Evolutionary conservation across 1,140 invertebrate genomes (phyloP).

Genomic region (Magallana angulata): DNA sequence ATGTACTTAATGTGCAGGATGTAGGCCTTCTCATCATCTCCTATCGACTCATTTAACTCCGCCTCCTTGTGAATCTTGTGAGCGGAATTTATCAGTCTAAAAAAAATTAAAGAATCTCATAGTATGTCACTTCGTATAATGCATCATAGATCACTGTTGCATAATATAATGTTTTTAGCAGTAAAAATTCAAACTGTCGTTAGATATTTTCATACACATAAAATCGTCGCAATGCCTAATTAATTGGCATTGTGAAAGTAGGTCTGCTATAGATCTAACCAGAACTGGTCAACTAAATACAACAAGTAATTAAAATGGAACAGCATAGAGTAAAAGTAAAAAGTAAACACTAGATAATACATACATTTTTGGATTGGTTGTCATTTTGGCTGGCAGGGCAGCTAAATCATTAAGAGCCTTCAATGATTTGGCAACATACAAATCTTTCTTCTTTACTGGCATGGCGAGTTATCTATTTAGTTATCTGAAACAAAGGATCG

Average conservation of each 20-base stretch:
- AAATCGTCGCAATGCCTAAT: too few relatives aligned
- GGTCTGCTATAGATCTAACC: too few relatives aligned
- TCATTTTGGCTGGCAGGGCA: constrained; percentile 60
- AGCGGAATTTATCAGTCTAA: constrained; percentile 78
- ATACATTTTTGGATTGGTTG: constrained; percentile 67
- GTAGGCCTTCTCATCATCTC: constrained; percentile 86
- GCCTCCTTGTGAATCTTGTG: constrained; percentile 82
- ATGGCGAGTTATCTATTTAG: constrained; percentile 55
- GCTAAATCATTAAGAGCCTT: constrained; percentile 72
- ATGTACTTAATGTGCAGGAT: constrained; percentile 87
- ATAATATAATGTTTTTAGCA: too few relatives aligned
- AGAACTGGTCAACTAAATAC: too few relatives aligned
- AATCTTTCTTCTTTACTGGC: constrained; percentile 68
- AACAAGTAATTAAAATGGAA: too few relatives aligned
- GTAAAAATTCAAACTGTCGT: too few relatives aligned
- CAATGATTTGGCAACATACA: constrained; percentile 74
- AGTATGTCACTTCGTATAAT: neutral
- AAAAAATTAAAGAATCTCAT: constrained; percentile 12
- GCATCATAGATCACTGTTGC: too few relatives aligned
- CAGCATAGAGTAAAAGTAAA: neutral
- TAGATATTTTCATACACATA: too few relatives aligned
- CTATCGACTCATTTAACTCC: constrained; percentile 80
- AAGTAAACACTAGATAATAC: constrained; percentile 26
- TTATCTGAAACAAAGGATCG: neutral
- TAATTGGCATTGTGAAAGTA: too few relatives aligned